These are phyloP conservation scores for Globia sparganii DNA, from an alignment of 2,888 invertebrate species.

Conservation along the genomic window DNA sequence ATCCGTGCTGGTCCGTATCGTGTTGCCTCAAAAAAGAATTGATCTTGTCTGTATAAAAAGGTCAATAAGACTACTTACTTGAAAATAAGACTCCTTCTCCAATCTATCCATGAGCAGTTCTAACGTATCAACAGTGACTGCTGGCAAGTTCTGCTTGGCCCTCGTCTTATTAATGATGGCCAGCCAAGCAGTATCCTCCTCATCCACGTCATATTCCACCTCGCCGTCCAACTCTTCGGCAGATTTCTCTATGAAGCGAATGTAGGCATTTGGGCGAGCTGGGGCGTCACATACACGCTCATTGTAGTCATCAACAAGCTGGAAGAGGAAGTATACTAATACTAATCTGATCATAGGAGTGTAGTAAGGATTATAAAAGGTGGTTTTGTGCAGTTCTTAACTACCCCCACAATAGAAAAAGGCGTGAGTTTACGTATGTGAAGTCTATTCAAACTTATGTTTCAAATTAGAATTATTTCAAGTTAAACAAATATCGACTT, in stretches of 20 bases:
- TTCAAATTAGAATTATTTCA: too few relatives aligned
- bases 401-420: background rate
- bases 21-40: background rate
- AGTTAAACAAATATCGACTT: too few relatives aligned
- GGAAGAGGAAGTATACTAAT: conserved; percentile 39
- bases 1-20: background rate
- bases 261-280: conserved; percentile 96
- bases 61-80: conserved; percentile 85
- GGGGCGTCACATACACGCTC: conserved; percentile 95
- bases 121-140: conserved; percentile 96
- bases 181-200: conserved; percentile 99
- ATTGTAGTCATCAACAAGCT: conserved; percentile 93
- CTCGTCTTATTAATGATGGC: conserved; percentile 96
- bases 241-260: conserved; percentile 98
- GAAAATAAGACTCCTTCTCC: conserved; percentile 99
- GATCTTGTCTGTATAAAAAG: background rate
- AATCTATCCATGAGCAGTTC: conserved; percentile 99
- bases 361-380: background rate
- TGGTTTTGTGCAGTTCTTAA: background rate
- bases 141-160: conserved; percentile 92
- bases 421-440: background rate
- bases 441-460: too few relatives aligned
- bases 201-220: conserved; percentile 99
- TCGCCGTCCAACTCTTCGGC: conserved; percentile 98
- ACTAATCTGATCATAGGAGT: background rate